Evolutionary conservation across 92 coral and sea anemone species (phyloP).

Genomic region (Umimayanthus kanabou): DNA sequence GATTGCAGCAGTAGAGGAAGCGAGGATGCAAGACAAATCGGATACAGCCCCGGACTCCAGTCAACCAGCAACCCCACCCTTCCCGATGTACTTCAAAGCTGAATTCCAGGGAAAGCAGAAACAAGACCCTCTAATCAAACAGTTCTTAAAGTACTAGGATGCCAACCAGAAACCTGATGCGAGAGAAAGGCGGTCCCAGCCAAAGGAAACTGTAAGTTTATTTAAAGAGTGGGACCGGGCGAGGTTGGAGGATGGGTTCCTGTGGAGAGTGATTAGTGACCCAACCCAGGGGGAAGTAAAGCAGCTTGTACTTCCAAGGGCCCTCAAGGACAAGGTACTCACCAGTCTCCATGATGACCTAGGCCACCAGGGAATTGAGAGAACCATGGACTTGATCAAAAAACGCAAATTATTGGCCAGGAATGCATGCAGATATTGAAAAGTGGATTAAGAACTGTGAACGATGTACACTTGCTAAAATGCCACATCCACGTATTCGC

Average conservation of each 20-base stretch:
- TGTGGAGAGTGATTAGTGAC: conserved; percentile 22
- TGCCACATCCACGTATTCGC: conserved; percentile 56
- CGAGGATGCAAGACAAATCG: background rate
- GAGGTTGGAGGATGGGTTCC: conserved; percentile 9
- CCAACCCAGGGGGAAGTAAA: conserved; percentile 22
- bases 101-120: conserved; percentile 22
- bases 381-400: conserved; percentile 31
- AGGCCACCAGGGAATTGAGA: conserved; percentile 49
- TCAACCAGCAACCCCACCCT: background rate
- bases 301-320: conserved; percentile 41
- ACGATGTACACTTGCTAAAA: conserved; percentile 53
- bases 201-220: conserved; percentile 13
- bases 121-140: conserved; percentile 10
- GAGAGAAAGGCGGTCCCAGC: conserved; percentile 5
- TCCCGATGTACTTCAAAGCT: conserved; percentile 28
- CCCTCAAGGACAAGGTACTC: conserved; percentile 41
- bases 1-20: background rate
- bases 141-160: conserved; percentile 37
- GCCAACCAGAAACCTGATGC: conserved; percentile 20
- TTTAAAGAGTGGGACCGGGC: conserved; percentile 40
- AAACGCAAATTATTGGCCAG: conserved; percentile 61
- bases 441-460: conserved; percentile 56
- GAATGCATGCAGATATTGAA: conserved; percentile 52
- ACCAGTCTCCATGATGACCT: conserved; percentile 45
- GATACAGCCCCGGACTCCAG: background rate